Base-by-base conservation (phyloP, 1,140 invertebrate genomes). In the Hylaeus anthracinus region DNA sequence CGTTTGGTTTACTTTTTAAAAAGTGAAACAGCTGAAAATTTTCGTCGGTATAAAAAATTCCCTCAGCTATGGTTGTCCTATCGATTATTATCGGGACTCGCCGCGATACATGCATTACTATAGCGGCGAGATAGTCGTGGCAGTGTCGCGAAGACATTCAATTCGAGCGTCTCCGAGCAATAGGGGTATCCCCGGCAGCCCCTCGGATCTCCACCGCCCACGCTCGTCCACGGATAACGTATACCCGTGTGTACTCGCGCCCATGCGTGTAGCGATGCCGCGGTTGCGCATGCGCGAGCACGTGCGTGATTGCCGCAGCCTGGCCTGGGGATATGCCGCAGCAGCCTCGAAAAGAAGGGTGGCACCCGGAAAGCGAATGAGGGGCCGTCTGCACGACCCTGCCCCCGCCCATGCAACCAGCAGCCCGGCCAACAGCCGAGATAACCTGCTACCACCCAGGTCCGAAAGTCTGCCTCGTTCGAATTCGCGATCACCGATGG, bases 311-410 rank as follows among this genome's bases (percentile, higher is more conserved):
- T 82, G 84, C 80, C 83, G 79, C 83, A 78, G 81, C 80, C 61
- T 74, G 64, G 76, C 55, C 74, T 72, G 80, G 81, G 79, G 85
- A 86, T 89, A 83, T 88, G 75, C 88, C 84, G 82, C 79, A 79
- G 80, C 86, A 72, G 82, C 63, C 72, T 82, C 74, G 81, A 89
- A 89, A 90, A 91, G 85, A 87, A 91, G 92, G 91, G 91, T 90
- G 91, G 91, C 86, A 88, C 90, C 88, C 86, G 89, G 88, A 88
- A 92, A 90, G 90, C 92, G 90, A 92, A 92, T 92, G 91, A 91
- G 92, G 85, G 85, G 88, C 86, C 89, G 88, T 81, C 88, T 86
- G 88, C 88, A 86, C 87, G 81, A 82, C 87, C 88, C 88, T 92
- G 91, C 91, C 92, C 91, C 92, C 92, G 92, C 92, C 92, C 92